Percentiles rank a stretch among this genome's conserved stretches.
phyloP scores from a whole-genome alignment of 2,113 vertebrate genomes.

The Scytalopus superciliaris region DNA sequence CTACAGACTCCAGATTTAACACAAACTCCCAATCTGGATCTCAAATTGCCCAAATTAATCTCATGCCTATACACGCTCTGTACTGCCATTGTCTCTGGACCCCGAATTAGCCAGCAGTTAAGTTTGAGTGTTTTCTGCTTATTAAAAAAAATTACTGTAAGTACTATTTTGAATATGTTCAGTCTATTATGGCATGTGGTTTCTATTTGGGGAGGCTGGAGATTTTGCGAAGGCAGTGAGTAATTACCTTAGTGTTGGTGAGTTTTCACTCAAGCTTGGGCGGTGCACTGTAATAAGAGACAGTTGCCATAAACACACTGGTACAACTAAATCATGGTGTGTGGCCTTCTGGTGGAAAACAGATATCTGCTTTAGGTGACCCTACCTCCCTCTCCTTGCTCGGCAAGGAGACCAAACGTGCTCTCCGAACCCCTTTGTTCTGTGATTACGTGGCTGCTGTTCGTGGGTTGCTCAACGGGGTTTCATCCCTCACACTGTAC shows the following conservation, averaged over 20 bases:
- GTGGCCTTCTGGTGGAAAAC: slow-evolving; percentile 79
- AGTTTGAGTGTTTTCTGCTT: slow-evolving; percentile 90
- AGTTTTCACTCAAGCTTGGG: slow-evolving; percentile 76
- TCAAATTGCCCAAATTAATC: slow-evolving; percentile 35
- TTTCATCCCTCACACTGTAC: slow-evolving; percentile 44
- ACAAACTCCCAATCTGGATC: slow-evolving; percentile 68
- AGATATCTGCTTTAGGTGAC: slow-evolving; percentile 79
- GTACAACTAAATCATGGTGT: slow-evolving; percentile 71
- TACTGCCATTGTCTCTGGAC: slow-evolving; percentile 61
- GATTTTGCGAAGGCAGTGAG: slow-evolving; percentile 76
- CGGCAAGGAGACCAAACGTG: slow-evolving; percentile 50
- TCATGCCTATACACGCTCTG: slow-evolving; percentile 37
- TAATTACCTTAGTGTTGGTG: slow-evolving; percentile 81
- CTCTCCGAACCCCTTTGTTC: slow-evolving; percentile 69
- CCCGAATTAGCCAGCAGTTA: slow-evolving; percentile 85
- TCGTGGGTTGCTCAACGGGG: slow-evolving; percentile 48
- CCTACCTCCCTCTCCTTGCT: slow-evolving; percentile 42
- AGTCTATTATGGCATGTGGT: slow-evolving; percentile 90
- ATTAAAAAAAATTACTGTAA: slow-evolving; percentile 89
- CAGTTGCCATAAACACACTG: slow-evolving; percentile 84
- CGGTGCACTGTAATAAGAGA: slow-evolving; percentile 82
- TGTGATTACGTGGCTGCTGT: slow-evolving; percentile 68
- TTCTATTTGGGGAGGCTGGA: slow-evolving; percentile 93
- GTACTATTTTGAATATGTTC: slow-evolving; percentile 76
- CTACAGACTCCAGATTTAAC: neutral